Evolutionary conservation across 2,888 invertebrate species (phyloP).

Genomic region (Cheilosia scutellata): DNA sequence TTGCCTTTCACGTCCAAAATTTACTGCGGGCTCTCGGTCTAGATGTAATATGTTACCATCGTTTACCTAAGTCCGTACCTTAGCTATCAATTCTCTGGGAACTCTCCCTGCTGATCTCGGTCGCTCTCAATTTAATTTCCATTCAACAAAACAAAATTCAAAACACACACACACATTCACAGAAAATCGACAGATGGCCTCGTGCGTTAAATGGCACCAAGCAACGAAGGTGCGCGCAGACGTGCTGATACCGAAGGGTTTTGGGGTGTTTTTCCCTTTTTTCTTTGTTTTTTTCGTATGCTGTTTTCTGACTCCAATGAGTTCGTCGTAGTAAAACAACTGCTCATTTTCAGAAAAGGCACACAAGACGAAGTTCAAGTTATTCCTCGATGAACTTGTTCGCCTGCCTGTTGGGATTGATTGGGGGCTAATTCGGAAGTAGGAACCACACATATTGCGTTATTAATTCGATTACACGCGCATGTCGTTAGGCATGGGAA

Average conservation of each 20-base stretch:
- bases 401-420: slow-evolving; percentile 53
- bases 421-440: slow-evolving; percentile 64
- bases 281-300: slow-evolving; percentile 20
- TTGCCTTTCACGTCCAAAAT: no score
- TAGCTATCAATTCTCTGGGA: neutral
- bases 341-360: slow-evolving; percentile 22
- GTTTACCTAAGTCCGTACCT: slow-evolving; percentile 32
- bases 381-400: slow-evolving; percentile 55
- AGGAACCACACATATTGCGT: slow-evolving; percentile 66
- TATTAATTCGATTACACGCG: slow-evolving; percentile 66
- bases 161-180: slow-evolving; percentile 23
- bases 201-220: slow-evolving; percentile 66
- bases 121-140: slow-evolving; percentile 32
- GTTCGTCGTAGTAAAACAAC: slow-evolving; percentile 12
- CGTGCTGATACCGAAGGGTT: slow-evolving; percentile 50
- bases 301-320: slow-evolving; percentile 26
- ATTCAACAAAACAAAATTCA: slow-evolving; percentile 63
- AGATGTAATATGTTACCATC: neutral
- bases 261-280: slow-evolving; percentile 13
- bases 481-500: slow-evolving; percentile 53
- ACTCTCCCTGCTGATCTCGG: slow-evolving; percentile 17
- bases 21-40: no score
- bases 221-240: slow-evolving; percentile 61
- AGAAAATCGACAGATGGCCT: slow-evolving; percentile 73
- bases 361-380: neutral